Evolutionary conservation across 2,888 invertebrate species (phyloP).

Genomic region (Melipona beecheii): DNA sequence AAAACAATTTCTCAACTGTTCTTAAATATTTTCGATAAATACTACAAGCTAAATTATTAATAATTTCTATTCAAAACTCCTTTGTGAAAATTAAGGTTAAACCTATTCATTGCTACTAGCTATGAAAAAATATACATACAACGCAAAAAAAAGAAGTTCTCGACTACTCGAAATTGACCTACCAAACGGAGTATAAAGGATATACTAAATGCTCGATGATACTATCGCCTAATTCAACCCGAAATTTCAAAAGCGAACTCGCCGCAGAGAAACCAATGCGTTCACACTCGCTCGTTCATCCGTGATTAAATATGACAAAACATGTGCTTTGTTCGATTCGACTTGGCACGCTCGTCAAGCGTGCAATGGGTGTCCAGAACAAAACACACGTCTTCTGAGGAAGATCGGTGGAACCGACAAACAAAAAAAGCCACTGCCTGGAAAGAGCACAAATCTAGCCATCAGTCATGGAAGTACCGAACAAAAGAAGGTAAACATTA

Average conservation of each 20-base stretch:
- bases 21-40: background rate
- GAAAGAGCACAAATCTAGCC: constrained; percentile 27
- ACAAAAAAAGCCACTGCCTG: constrained; percentile 31
- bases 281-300: background rate
- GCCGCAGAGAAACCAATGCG: background rate
- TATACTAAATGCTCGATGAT: background rate
- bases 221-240: background rate
- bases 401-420: background rate
- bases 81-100: background rate
- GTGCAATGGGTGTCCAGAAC: background rate
- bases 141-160: background rate
- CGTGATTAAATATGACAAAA: background rate
- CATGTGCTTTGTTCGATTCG: background rate
- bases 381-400: no score
- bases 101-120: background rate
- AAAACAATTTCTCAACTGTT: background rate
- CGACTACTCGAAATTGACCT: background rate
- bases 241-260: background rate
- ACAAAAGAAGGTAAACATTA: constrained; percentile 43
- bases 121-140: background rate
- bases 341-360: background rate
- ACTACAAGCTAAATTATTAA: background rate
- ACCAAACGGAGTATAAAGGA: background rate
- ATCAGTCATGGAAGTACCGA: constrained; percentile 33
- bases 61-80: background rate